phyloP scores from a whole-genome alignment of 64 coral and sea anemone species.

The Stichodactyla mertensii region DNA sequence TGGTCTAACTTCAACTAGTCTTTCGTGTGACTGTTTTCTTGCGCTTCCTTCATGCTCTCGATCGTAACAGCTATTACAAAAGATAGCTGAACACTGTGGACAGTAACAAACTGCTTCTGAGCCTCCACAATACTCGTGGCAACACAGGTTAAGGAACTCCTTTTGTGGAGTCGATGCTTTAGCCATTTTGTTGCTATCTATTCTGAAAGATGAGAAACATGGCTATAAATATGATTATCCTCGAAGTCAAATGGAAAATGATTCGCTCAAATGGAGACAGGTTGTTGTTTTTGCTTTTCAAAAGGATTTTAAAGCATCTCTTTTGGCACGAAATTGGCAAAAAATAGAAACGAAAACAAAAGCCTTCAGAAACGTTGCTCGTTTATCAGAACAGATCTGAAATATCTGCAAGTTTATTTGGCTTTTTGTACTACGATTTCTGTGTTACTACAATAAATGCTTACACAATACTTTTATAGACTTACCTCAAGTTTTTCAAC shows the following conservation, averaged over 20 bases:
- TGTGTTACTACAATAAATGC: neutral
- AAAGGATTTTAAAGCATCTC: no score
- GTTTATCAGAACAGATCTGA: neutral
- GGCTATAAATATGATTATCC: no score
- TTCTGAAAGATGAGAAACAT: no score
- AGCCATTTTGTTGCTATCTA: neutral
- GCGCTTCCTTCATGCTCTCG: conserved; percentile 65
- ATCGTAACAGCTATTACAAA: conserved; percentile 71
- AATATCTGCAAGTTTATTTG: neutral
- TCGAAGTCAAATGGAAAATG: no score
- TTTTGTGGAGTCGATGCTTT: neutral
- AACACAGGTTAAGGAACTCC: neutral
- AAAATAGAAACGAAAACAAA: neutral
- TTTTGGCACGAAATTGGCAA: neutral
- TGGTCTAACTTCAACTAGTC: conserved; percentile 48
- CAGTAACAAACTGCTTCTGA: conserved; percentile 62
- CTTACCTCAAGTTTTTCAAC: neutral
- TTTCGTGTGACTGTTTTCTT: conserved; percentile 60
- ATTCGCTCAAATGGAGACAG: no score
- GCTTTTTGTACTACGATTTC: neutral
- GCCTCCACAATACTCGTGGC: conserved; percentile 66
- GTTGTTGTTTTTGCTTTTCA: no score
- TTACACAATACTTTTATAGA: neutral
- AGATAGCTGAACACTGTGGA: conserved; percentile 82
- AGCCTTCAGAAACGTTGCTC: neutral